Conservation (phyloP, 1,140 invertebrate species). For the Neotoxoptera formosana region DNA sequence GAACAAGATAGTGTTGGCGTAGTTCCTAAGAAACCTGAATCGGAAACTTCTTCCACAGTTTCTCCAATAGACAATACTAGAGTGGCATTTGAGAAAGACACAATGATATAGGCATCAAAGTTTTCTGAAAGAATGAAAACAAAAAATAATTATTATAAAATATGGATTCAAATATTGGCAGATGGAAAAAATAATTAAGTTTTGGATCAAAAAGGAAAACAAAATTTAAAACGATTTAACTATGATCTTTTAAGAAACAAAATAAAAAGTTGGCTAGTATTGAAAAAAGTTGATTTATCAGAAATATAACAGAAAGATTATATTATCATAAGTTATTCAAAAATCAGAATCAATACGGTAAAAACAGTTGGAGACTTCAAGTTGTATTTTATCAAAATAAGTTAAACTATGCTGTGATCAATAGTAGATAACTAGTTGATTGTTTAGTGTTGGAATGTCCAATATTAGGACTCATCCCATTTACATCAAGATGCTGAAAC, state of each 20-base stretch:
- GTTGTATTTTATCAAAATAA: not conserved
- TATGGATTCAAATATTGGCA: not conserved
- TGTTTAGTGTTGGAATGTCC: constrained; percentile 50
- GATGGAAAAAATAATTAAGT: not conserved
- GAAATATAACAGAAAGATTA: not conserved
- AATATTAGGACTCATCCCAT: constrained; percentile 55
- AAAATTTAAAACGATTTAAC: not conserved
- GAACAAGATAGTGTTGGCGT: constrained; percentile 97
- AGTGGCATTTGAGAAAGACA: constrained; percentile 99
- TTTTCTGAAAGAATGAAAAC: constrained; percentile 84
- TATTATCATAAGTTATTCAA: not conserved
- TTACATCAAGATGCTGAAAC: constrained; percentile 54
- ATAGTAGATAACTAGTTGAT: constrained; percentile 50
- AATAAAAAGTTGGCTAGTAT: constrained; percentile 2
- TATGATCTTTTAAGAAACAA: not conserved
- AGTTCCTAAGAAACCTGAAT: constrained; percentile 98
- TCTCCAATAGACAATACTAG: constrained; percentile 99
- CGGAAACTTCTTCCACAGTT: constrained; percentile 99
- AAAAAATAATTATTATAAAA: constrained; percentile 17
- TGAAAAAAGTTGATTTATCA: not conserved
- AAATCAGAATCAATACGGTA: not conserved
- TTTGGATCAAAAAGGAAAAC: constrained; percentile 3
- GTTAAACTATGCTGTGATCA: constrained; percentile 43
- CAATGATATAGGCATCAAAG: constrained; percentile 99
- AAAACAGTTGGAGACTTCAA: constrained; percentile 3